Evolutionary conservation across 2,113 vertebrate species (phyloP).

Genomic region (Herpailurus yagouaroundi): DNA sequence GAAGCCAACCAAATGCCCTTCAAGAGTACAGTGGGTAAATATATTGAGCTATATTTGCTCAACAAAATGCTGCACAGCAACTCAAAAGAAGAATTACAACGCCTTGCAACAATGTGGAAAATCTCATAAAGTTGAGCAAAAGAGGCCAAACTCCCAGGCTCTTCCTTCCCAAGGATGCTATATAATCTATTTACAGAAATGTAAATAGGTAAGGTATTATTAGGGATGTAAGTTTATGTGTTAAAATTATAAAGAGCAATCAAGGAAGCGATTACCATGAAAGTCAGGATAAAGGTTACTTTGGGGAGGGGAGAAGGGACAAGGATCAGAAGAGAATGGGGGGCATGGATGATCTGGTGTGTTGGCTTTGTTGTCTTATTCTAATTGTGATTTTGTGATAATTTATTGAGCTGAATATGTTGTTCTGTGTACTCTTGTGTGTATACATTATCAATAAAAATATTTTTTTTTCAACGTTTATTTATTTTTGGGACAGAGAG

Average conservation of each 20-base stretch:
- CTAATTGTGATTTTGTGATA: conserved; percentile 2
- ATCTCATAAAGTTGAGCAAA: background rate
- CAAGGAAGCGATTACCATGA: background rate
- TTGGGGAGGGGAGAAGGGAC: background rate
- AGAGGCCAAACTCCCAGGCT: background rate
- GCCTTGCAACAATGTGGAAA: background rate
- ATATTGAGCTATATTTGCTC: background rate
- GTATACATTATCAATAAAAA: background rate
- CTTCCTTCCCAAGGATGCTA: background rate
- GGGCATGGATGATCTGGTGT: background rate
- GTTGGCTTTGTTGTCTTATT: background rate
- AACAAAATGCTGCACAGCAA: background rate
- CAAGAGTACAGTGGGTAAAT: background rate
- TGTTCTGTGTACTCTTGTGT: background rate
- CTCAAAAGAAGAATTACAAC: background rate
- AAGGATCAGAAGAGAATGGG: background rate
- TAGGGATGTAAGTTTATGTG: background rate
- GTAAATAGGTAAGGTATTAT: background rate
- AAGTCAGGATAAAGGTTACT: background rate
- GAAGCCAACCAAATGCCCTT: background rate
- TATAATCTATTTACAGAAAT: background rate
- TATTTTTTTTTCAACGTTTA: too few species aligned
- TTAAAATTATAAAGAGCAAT: background rate
- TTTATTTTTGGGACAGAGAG: too few species aligned
- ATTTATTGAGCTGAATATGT: background rate